Evolutionary conservation across 2,888 invertebrate species (phyloP), one percentile per base, ranked within the genome.

Genomic region (Synanthedon myopaeformis): DNA sequence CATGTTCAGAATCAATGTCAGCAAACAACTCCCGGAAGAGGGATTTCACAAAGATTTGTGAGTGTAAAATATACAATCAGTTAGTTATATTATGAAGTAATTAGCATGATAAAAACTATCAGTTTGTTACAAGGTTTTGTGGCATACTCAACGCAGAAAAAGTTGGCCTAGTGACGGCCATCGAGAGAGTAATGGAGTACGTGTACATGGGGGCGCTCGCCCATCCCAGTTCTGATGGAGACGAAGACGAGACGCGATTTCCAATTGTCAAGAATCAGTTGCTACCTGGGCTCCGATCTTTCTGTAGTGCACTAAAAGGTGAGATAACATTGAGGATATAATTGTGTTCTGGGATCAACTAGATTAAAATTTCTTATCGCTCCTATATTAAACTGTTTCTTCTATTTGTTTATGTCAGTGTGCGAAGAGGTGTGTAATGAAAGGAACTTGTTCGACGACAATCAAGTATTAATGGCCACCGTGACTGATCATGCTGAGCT

Each of bases 121-220:
- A 11, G 45, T 45, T 45, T 45, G 12, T 19, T 53, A 55, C 3
- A 54, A 91, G 91, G 58, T 94, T 92, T 67, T 96, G 95, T 61
- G 96, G 96, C 2, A 90, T 95, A 13, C 90, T 96, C 42, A 94
- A 96, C 69, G 92, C 93, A 0, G 89, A 90, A 56, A 91, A 92
- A 64, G 92, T 95, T 49, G 95, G 95, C 0, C 86, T 97, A 59
- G 93, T 97, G 56, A 93, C 95, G 1, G 94, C 95, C 1, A 92
- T 97, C 59, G 96, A 97, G 74, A 90, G 96, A 42, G 92, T 96
- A 11, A 92, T 97, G 73, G 95, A 96, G 64, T 91, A 92, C 67
- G 95, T 97, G 13, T 96, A 96, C 67, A 94, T 97, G 92, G 96
- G 96, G 66, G 95, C 96, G 0, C 82, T 96, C 51, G 94, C 95